Evolutionary conservation across 2,797 vertebrate species (phyloP), one percentile per base, ranked within the genome.

Genomic region (Acrossocheilus fasciatus): DNA sequence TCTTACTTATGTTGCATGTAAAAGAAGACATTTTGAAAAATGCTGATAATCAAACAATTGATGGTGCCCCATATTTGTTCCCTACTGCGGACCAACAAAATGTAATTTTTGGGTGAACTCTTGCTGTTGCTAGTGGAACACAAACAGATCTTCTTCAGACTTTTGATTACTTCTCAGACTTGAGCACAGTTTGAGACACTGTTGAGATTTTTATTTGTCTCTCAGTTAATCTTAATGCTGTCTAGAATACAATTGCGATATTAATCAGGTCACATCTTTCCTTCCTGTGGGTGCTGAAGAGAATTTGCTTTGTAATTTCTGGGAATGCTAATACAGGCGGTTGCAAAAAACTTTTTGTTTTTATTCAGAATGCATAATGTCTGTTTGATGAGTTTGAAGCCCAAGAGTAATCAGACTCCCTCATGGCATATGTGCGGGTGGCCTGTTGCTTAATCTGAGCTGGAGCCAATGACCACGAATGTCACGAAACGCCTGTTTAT

Each of bases 401-500:
- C 41, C 30, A 14, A 75, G 45, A 39, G 66, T 39, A 69, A 68
- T 68, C 18, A 2, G 36, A 62, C 39, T 11, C 57, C 41, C 15
- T 43, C 77, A 43, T n/a, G 54, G n/a, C 59, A 43, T 7, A 2
- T 43, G 34, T 41, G 36, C 30, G 30, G 66, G 74, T 76, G 74
- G 18, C 77, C 43, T 17, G 50, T 15, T 45, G 15, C 14, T 64
- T 64, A 18, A 80, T 45, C 15, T 14, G 47, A 30, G 57, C 57
- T 10, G 3, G 23, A 72, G 68, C 68, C 69, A 20, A 10, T 74
- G 80, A 26, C 66, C 66, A 41, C 43, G 66, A 26, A 43, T 81
- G 62, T 72, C 80, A 87, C 87, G 1, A 26, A 79, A 41, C 52
- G 82, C 50, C 47, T 74, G 70, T 82, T 77, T 43, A 87, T 88